Conservation (phyloP, 2,113 vertebrate genomes). For the Chionis minor region DNA sequence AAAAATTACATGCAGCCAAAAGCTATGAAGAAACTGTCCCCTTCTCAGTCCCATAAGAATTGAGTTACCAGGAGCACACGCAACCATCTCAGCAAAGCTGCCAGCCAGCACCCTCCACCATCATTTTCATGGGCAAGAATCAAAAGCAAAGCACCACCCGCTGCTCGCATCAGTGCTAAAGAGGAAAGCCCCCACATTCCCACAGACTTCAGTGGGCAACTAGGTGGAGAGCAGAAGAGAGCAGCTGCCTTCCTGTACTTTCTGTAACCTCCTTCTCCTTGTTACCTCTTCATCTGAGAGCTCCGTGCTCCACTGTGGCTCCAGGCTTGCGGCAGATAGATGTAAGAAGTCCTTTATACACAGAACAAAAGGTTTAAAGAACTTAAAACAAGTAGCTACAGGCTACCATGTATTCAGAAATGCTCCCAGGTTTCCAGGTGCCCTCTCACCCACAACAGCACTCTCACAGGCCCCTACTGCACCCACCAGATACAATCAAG, state of each 20-base stretch:
- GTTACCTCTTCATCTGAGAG: constrained; percentile 83
- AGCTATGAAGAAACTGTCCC: not conserved
- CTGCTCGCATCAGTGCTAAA: not conserved
- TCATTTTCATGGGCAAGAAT: not conserved
- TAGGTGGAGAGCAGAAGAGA: not conserved
- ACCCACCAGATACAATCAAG: not conserved
- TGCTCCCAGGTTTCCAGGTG: not conserved
- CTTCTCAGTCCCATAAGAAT: not conserved
- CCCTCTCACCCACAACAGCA: not conserved
- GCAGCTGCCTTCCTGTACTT: not conserved
- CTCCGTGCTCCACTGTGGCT: constrained; percentile 60
- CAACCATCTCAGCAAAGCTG: constrained; percentile 5
- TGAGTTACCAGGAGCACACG: not conserved
- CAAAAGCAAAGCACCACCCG: constrained; percentile 33
- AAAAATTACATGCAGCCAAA: not conserved
- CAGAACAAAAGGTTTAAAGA: constrained; percentile 75
- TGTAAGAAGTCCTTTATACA: constrained; percentile 86
- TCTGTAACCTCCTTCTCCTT: not conserved
- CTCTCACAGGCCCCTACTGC: not conserved
- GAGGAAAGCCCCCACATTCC: not conserved
- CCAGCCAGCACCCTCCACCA: constrained; percentile 26
- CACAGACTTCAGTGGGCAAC: not conserved
- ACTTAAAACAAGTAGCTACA: not conserved
- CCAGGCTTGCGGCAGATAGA: constrained; percentile 83
- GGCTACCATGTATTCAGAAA: not conserved